Percentiles rank a stretch among this genome's conserved stretches.
These are phyloP conservation scores for Heliconius sara DNA, from an alignment of 2,888 invertebrate genomes.

Conservation along the genomic window DNA sequence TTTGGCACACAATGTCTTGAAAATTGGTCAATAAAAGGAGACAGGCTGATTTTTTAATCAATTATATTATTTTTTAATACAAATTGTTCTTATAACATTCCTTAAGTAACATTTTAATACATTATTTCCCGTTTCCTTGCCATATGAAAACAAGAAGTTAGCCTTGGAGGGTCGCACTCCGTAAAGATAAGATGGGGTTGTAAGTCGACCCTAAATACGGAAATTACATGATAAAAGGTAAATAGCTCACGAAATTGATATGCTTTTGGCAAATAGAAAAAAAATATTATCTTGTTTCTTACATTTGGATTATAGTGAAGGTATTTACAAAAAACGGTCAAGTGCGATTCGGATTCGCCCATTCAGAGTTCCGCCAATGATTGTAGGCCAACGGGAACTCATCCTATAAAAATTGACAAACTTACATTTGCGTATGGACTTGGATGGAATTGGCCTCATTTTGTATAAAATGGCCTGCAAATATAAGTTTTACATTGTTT, in stretches of 20 bases:
- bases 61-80: too few relatives aligned
- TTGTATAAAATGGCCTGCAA: too few relatives aligned
- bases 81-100: neutral
- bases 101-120: neutral
- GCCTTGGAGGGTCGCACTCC: neutral
- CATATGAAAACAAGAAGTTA: conserved; percentile 2
- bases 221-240: neutral
- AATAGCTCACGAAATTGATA: neutral
- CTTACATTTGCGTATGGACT: too few relatives aligned
- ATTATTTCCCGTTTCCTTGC: neutral
- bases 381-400: too few relatives aligned
- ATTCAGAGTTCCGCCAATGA: too few relatives aligned
- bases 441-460: too few relatives aligned
- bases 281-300: neutral
- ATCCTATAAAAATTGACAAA: too few relatives aligned
- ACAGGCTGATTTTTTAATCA: too few relatives aligned
- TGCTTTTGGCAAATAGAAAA: neutral
- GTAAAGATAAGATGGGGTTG: neutral
- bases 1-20: too few relatives aligned
- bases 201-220: neutral
- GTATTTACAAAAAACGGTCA: neutral
- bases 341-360: too few relatives aligned
- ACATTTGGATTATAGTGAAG: neutral
- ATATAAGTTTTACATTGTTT: too few relatives aligned
- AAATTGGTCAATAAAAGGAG: too few relatives aligned